A percentile compares a stretch with the other conserved stretches of the same genome.
These are phyloP conservation scores for Barypeithes pellucidus DNA, from an alignment of 2,888 invertebrate species.

Conservation along the genomic window DNA sequence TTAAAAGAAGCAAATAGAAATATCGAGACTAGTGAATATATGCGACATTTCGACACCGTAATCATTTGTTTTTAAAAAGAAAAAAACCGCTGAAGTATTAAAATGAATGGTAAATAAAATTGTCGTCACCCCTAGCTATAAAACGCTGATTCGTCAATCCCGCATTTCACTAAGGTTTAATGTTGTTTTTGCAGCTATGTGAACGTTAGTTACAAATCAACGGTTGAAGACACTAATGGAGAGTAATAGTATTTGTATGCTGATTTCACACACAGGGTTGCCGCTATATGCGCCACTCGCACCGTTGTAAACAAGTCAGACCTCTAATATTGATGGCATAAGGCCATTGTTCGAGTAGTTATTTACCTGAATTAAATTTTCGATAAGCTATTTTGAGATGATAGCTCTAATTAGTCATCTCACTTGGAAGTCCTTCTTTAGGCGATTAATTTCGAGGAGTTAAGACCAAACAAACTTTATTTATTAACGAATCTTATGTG, in stretches of 20 bases:
- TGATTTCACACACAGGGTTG: conserved; percentile 65
- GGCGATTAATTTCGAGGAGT: too few relatives aligned
- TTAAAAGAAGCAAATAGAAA: conserved; percentile 1
- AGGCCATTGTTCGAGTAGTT: conserved; percentile 58
- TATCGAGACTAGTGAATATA: conserved; percentile 12
- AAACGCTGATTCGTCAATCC: conserved; percentile 58
- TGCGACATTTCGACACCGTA: conserved; percentile 25
- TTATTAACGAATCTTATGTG: too few relatives aligned
- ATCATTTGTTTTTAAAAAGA: conserved; percentile 19
- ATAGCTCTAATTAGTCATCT: neutral
- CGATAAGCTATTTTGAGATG: conserved; percentile 27
- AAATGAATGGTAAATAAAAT: conserved; percentile 45
- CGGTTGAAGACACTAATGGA: conserved; percentile 68
- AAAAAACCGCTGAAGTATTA: conserved; percentile 15
- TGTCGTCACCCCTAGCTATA: conserved; percentile 47
- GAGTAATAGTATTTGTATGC: conserved; percentile 69
- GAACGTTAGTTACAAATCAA: conserved; percentile 68
- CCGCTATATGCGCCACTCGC: conserved; percentile 61
- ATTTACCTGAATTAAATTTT: conserved; percentile 60
- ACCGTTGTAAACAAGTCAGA: conserved; percentile 62
- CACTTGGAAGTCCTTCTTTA: neutral
- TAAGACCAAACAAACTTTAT: too few relatives aligned
- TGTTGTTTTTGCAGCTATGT: conserved; percentile 66
- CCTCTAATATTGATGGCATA: conserved; percentile 61
- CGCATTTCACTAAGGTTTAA: conserved; percentile 61